A percentile compares a stretch with the other conserved stretches of the same genome.
Evolutionary conservation across 2,797 vertebrate genomes (phyloP).

Genomic region (Lacerta bilineata): DNA sequence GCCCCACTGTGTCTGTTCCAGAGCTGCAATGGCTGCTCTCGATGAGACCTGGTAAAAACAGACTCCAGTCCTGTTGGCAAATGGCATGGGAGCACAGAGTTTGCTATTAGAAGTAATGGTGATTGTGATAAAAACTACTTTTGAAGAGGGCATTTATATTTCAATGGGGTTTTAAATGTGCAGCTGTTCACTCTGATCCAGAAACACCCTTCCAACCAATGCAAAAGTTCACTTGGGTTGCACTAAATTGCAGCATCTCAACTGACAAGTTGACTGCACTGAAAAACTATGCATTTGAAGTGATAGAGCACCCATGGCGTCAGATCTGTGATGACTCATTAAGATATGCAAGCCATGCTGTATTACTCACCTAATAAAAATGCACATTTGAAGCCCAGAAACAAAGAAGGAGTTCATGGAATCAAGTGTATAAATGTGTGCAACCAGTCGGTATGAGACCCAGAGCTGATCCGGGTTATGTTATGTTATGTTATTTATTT

Average conservation of each 20-base stretch:
- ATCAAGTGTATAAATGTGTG: not conserved
- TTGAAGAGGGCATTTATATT: not conserved
- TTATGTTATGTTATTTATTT: not conserved
- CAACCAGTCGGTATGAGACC: not conserved
- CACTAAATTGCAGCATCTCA: not conserved
- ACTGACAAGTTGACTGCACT: too few relatives aligned
- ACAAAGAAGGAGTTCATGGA: not conserved
- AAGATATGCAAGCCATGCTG: not conserved
- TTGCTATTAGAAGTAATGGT: not conserved
- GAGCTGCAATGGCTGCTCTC: too few relatives aligned
- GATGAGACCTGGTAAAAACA: too few relatives aligned
- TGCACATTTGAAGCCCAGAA: not conserved
- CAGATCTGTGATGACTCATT: not conserved
- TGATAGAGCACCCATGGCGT: not conserved
- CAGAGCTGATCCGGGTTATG: not conserved
- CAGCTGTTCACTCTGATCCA: not conserved
- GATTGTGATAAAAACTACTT: not conserved
- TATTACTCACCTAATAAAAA: not conserved
- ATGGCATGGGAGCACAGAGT: not conserved
- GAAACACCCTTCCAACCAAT: not conserved
- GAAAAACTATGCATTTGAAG: not conserved
- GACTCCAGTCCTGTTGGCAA: not conserved
- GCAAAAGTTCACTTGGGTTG: not conserved
- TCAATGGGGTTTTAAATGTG: not conserved
- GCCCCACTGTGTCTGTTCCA: too few relatives aligned